Percentiles rank a stretch among this genome's conserved stretches.
Evolutionary conservation across 2,113 vertebrate species (phyloP).

Genomic region (Poeciliopsis turrubarensis): DNA sequence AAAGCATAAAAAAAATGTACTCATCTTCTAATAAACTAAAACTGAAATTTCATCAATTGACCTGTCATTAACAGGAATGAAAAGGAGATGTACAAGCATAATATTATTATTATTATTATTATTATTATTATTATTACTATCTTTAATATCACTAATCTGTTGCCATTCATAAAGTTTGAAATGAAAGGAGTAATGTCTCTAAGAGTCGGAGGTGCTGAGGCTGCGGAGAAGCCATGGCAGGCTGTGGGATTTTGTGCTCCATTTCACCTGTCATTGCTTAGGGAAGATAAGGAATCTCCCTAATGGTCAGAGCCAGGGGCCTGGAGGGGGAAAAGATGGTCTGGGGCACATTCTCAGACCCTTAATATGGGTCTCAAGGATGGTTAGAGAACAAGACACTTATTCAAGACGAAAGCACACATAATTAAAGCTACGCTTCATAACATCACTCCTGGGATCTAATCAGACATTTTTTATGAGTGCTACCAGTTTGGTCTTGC

Average conservation of each 20-base stretch:
- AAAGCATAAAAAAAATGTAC: no score
- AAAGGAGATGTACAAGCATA: not conserved
- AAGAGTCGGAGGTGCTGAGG: slow-evolving; percentile 40
- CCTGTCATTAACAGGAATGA: no score
- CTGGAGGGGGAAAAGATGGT: slow-evolving; percentile 48
- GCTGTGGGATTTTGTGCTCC: slow-evolving; percentile 72
- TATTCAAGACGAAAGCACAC: slow-evolving; percentile 58
- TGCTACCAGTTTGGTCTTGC: slow-evolving; percentile 11
- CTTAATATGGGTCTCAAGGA: slow-evolving; percentile 61
- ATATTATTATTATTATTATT: no score
- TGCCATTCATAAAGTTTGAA: slow-evolving; percentile 12
- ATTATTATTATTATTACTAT: not conserved
- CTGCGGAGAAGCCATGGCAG: slow-evolving; percentile 33
- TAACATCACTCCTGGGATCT: slow-evolving; percentile 30
- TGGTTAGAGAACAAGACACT: slow-evolving; percentile 58
- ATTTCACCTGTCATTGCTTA: slow-evolving; percentile 76
- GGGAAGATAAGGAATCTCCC: slow-evolving; percentile 63
- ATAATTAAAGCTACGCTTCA: slow-evolving; percentile 53
- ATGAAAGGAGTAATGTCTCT: slow-evolving; percentile 22
- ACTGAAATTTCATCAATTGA: no score
- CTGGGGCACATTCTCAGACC: slow-evolving; percentile 60
- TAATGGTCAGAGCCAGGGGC: slow-evolving; percentile 67
- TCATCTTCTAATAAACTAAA: no score
- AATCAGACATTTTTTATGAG: slow-evolving; percentile 21
- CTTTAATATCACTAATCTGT: not conserved